These are phyloP conservation scores for Lamproptera curius DNA, from an alignment of 2,888 invertebrate species.

Conservation along the genomic window DNA sequence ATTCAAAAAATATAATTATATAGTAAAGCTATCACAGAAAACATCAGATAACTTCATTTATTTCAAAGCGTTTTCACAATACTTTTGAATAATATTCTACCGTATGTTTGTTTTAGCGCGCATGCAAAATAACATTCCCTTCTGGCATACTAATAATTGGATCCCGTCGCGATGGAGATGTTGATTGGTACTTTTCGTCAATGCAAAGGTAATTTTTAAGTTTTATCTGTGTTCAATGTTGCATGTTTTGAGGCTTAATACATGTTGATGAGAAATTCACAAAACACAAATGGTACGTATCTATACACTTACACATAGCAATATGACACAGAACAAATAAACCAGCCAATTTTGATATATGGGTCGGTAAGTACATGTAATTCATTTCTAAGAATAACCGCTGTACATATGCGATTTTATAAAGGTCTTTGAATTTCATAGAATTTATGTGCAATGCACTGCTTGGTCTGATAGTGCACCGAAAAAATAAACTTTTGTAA, in stretches of 20 bases:
- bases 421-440: conserved; percentile 29
- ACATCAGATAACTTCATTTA: conserved; percentile 37
- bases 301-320: conserved; percentile 30
- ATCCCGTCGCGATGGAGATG: conserved; percentile 57
- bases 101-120: conserved; percentile 78
- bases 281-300: conserved; percentile 44
- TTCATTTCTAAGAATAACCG: conserved; percentile 44
- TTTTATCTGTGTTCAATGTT: conserved; percentile 25
- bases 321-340: conserved; percentile 25
- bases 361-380: conserved; percentile 20
- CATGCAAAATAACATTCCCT: conserved; percentile 79
- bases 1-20: background rate
- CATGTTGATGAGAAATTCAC: background rate
- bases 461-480: background rate
- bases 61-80: conserved; percentile 22
- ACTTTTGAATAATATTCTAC: conserved; percentile 62
- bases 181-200: conserved; percentile 42
- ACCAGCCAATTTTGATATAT: conserved; percentile 15
- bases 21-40: conserved; percentile 25
- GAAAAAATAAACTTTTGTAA: conserved; percentile 5
- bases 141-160: conserved; percentile 77
- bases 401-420: conserved; percentile 59
- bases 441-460: conserved; percentile 1
- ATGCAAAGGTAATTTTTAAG: conserved; percentile 57
- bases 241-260: conserved; percentile 34